A percentile compares a stretch with the other conserved stretches of the same genome.
phyloP scores from a whole-genome alignment of 2,797 vertebrate species.

The Gambusia yucatana region DNA sequence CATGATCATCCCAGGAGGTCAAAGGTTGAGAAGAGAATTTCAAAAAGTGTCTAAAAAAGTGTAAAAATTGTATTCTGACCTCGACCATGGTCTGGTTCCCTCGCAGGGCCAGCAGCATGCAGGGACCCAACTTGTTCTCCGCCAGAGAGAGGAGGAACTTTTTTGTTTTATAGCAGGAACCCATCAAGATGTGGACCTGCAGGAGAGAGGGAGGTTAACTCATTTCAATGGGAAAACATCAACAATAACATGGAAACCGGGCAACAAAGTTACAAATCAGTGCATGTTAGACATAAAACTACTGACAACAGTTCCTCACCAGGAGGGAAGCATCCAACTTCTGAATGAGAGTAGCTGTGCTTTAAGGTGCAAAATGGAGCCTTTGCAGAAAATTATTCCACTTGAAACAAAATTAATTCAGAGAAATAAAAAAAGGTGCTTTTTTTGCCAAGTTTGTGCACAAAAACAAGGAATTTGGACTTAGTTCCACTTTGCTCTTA shows the following conservation, averaged over 20 bases:
- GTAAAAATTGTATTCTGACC: conserved; percentile 70
- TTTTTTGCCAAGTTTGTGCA: no score
- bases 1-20: neutral
- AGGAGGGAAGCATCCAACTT: neutral
- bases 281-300: neutral
- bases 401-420: neutral
- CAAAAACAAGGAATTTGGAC: no score
- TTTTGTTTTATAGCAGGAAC: conserved; percentile 99
- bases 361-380: neutral
- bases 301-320: neutral
- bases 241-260: neutral
- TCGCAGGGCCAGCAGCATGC: conserved; percentile 96
- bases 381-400: neutral
- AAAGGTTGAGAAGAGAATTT: neutral
- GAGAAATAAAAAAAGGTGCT: no score
- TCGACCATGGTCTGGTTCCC: conserved; percentile 99
- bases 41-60: neutral
- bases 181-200: conserved; percentile 99
- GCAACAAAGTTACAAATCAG: neutral
- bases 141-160: conserved; percentile 98
- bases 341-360: neutral
- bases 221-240: neutral
- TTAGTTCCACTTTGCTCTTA: no score
- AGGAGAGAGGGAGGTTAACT: conserved; percentile 3
- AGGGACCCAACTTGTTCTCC: conserved; percentile 97